phyloP scores from a whole-genome alignment of 1,140 invertebrate genomes.

The Sipha flava region DNA sequence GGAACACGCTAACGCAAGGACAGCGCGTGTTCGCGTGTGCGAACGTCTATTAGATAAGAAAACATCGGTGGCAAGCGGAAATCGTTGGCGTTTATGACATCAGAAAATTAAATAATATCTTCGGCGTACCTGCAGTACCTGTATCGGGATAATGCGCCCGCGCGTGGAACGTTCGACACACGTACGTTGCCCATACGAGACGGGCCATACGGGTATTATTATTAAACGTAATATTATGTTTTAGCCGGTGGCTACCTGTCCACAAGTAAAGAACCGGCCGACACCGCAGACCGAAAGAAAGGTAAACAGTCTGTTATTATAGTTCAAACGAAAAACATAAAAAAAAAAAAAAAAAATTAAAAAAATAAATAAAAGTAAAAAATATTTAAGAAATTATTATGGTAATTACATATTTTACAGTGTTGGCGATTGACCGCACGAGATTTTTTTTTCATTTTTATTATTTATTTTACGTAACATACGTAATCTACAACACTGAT shows the following conservation, averaged over 20 bases:
- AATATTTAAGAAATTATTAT: not conserved
- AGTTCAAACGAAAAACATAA: too few relatives aligned
- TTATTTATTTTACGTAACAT: too few relatives aligned
- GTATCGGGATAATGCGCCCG: too few relatives aligned
- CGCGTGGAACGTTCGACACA: too few relatives aligned
- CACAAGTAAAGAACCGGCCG: not conserved
- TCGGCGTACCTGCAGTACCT: too few relatives aligned
- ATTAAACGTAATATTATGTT: not conserved
- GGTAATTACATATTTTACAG: not conserved
- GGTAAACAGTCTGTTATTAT: not conserved
- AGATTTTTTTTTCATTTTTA: not conserved
- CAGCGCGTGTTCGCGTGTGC: too few relatives aligned
- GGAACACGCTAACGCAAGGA: too few relatives aligned
- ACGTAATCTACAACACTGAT: not conserved
- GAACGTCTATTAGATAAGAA: not conserved
- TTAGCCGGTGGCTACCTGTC: conserved; percentile 10
- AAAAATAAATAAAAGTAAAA: too few relatives aligned
- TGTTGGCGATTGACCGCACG: not conserved
- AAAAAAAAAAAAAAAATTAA: too few relatives aligned
- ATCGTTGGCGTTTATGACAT: conserved; percentile 26
- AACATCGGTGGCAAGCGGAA: not conserved
- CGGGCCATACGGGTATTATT: conserved; percentile 12
- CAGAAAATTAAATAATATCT: conserved; percentile 5
- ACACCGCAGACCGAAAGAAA: not conserved
- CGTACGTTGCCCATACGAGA: not conserved